Base-by-base conservation (phyloP, 2,113 vertebrate genomes). In the Sebastes fasciatus region DNA sequence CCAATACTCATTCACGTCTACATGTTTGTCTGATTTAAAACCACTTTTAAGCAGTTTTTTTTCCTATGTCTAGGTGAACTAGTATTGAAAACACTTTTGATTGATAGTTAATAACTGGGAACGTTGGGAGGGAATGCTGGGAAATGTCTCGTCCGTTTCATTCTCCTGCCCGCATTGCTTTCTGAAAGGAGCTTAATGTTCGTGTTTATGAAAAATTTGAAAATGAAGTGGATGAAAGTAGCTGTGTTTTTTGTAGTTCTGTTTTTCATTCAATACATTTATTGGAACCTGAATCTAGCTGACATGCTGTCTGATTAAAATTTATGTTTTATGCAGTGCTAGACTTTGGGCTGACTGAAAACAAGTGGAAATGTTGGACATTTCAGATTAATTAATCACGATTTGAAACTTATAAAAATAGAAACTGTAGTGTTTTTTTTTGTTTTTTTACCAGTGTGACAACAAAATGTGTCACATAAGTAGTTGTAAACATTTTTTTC, bases 11-110 rank as follows among this genome's bases (percentile, higher is more conserved):
- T 77, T 82, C 74, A 72, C 75, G 77, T 61, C 10, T 65, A 80
- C 52, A 62, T 83, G 63, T 73, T 69, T 69, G 52, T 68, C 74
- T 77, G 55, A 66, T 77, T 63, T 66, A 42, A 69, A 67, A 61
- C 52, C 23, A 40, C 67, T 48, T 69, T 49, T 43, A 42, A 57
- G 48, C 10, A 43, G 51, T 63, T 23, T 55, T 60, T 49, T 72
- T 57, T 69, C 21, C 17, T 69, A 46, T 43, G 52, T 62, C 21
- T 68, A 12, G 17, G 16, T 42, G 42, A 74, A 49, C 34, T 49
- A 51, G 23, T 48, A 43, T 55, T 60, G 54, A 61, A 65, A 83
- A 70, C 58, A 57, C 5, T 5, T 79, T 55, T 54, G 42, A 81
- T 65, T 72, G 19, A 57, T 80, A 67, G 64, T 21, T 45, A 61